Evolutionary conservation across 2,888 invertebrate genomes (phyloP).

Genomic region (Ypsolopha sequella): DNA sequence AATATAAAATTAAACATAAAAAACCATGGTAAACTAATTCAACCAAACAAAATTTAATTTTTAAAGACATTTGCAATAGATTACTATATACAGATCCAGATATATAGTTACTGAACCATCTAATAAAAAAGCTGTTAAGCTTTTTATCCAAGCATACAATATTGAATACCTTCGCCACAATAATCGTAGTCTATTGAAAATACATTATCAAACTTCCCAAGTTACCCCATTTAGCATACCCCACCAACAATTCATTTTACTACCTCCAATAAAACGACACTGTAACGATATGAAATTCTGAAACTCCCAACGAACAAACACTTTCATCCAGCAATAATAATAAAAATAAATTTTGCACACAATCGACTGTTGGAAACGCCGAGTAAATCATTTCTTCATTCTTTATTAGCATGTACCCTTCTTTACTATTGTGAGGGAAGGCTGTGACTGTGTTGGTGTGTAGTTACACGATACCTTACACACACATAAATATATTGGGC

Average conservation of each 20-base stretch:
- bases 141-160: too few relatives aligned
- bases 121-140: too few relatives aligned
- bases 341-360: constrained; percentile 46
- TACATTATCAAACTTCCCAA: constrained; percentile 18
- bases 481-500: too few relatives aligned
- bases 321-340: constrained; percentile 51
- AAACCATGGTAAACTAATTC: too few relatives aligned
- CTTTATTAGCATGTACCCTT: constrained; percentile 46
- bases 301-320: constrained; percentile 30
- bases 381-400: constrained; percentile 47
- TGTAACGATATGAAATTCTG: constrained; percentile 32
- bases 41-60: too few relatives aligned
- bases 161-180: too few relatives aligned
- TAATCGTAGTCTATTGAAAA: constrained; percentile 20
- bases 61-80: too few relatives aligned
- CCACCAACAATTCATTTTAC: constrained; percentile 50
- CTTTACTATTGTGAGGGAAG: neutral
- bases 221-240: constrained; percentile 15
- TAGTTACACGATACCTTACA: too few relatives aligned
- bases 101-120: too few relatives aligned
- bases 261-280: constrained; percentile 28
- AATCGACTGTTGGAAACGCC: neutral
- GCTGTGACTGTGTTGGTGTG: too few relatives aligned
- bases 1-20: too few relatives aligned
- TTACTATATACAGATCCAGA: too few relatives aligned